phyloP scores from a whole-genome alignment of 2,797 vertebrate species.

The Darevskia nairensis region DNA sequence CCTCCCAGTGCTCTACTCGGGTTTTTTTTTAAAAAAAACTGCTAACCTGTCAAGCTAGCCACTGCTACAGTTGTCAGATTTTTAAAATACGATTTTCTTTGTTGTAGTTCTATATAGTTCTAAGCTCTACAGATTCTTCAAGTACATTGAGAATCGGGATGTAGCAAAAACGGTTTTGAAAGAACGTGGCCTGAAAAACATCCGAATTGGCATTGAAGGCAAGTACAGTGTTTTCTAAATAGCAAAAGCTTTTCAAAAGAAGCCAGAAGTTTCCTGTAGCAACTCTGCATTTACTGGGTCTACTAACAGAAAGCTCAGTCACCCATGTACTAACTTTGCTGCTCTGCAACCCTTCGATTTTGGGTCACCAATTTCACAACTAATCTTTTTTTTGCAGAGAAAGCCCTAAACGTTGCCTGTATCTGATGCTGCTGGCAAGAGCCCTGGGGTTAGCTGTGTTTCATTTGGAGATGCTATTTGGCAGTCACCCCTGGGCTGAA shows the following conservation, averaged over 20 bases:
- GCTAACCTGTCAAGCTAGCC: not conserved
- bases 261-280: not conserved
- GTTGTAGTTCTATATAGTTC: conserved; percentile 83
- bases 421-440: not conserved
- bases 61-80: not conserved
- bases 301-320: not conserved
- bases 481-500: not conserved
- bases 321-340: no score
- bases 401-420: not conserved
- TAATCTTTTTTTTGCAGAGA: not conserved
- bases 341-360: not conserved
- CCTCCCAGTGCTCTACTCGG: not conserved
- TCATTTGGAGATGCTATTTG: not conserved
- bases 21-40: not conserved
- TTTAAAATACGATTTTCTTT: not conserved
- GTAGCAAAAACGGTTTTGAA: conserved; percentile 85
- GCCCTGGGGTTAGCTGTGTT: not conserved
- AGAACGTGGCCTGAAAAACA: conserved; percentile 85
- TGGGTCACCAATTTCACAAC: not conserved
- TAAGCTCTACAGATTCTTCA: conserved; percentile 87
- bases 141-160: conserved; percentile 86
- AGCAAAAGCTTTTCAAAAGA: not conserved
- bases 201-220: conserved; percentile 87
- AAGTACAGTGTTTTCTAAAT: conserved; percentile 36
- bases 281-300: not conserved